phyloP scores from a whole-genome alignment of 2,797 vertebrate genomes.

The Corythornis leucogaster region DNA sequence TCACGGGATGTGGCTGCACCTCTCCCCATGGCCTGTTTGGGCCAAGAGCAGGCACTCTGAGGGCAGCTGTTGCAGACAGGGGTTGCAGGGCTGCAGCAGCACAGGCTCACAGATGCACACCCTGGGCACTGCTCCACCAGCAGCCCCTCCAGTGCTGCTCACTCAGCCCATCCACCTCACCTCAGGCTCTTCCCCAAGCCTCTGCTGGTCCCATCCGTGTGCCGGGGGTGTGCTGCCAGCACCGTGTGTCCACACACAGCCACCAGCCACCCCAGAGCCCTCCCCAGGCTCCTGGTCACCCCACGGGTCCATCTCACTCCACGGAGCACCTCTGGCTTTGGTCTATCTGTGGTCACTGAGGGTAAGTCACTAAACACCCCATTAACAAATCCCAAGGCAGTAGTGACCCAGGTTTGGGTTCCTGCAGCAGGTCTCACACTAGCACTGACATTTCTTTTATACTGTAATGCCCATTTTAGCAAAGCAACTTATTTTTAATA shows the following conservation, averaged over 20 bases:
- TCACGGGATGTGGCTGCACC: not conserved
- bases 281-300: fast-evolving
- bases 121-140: not conserved
- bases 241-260: fast-evolving
- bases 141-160: not conserved
- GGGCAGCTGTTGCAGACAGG: not conserved
- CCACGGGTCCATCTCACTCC: not conserved
- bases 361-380: not conserved
- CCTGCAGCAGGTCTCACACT: not conserved
- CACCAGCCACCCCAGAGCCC: fast-evolving
- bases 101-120: fast-evolving
- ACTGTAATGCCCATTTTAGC: constrained; percentile 5
- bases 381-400: fast-evolving
- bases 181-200: not conserved
- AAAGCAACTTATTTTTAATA: constrained; percentile 42
- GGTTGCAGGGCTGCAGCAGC: not conserved
- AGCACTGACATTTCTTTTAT: not conserved
- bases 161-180: fast-evolving
- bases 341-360: not conserved
- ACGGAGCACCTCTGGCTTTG: not conserved
- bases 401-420: too few species aligned
- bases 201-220: fast-evolving
- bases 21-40: fast-evolving
- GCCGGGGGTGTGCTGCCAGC: fast-evolving
- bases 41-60: not conserved